Conservation (phyloP, 1,140 invertebrate species). For the Caerostris darwini region DNA sequence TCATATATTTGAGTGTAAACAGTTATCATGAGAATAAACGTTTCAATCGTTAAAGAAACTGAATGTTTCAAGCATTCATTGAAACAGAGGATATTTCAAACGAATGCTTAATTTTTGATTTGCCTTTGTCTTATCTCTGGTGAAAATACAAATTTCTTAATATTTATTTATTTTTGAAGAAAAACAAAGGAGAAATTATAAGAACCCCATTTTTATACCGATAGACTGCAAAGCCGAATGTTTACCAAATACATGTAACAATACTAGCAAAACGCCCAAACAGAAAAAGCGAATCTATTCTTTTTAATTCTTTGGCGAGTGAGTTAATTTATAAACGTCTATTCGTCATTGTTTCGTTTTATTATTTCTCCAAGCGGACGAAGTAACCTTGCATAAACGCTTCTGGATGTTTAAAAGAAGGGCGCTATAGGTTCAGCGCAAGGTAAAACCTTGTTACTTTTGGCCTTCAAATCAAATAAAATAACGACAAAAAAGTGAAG, state of each 20-base stretch:
- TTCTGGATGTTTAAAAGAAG: slow-evolving; percentile 60
- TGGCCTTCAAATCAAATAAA: slow-evolving; percentile 64
- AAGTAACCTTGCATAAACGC: slow-evolving; percentile 71
- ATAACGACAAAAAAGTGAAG: neutral
- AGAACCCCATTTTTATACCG: neutral
- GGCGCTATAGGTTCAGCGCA: slow-evolving; percentile 65
- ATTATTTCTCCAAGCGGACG: slow-evolving; percentile 39
- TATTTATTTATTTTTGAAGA: neutral
- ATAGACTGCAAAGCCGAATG: neutral
- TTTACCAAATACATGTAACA: slow-evolving; percentile 3
- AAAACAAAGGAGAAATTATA: slow-evolving; percentile 2
- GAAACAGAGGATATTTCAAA: no score
- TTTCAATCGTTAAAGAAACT: no score
- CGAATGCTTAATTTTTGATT: no score
- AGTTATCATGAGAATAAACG: no score
- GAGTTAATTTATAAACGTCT: slow-evolving; percentile 64
- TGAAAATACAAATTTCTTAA: no score
- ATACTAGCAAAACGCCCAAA: slow-evolving; percentile 46
- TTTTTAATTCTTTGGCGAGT: slow-evolving; percentile 54
- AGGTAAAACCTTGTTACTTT: slow-evolving; percentile 68
- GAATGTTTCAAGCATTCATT: no score
- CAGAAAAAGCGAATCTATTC: slow-evolving; percentile 41
- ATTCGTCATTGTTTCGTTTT: slow-evolving; percentile 51
- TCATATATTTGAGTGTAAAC: no score
- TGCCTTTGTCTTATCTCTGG: no score